These are phyloP conservation scores for Chymomyza costata DNA, from an alignment of 1,140 invertebrate genomes.

Conservation along the genomic window DNA sequence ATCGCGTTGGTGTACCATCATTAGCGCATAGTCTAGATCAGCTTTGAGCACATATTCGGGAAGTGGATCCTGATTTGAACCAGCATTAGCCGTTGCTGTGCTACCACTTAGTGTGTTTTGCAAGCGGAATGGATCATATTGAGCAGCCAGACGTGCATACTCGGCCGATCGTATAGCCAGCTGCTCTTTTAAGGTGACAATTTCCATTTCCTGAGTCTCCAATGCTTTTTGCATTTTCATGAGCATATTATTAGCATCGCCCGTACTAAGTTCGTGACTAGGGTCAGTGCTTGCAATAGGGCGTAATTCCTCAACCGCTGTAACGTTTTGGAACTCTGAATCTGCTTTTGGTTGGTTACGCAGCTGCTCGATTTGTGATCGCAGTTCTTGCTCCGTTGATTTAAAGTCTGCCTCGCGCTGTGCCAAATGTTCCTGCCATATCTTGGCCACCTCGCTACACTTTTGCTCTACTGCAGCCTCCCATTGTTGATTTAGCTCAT, in stretches of 20 bases:
- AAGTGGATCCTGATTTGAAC: slow-evolving; percentile 45
- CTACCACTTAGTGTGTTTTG: slow-evolving; percentile 38
- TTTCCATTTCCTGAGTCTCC: slow-evolving; percentile 81
- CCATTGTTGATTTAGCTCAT: slow-evolving; percentile 74
- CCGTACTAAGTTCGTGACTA: background rate
- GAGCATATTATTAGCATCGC: slow-evolving; percentile 23
- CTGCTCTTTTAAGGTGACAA: slow-evolving; percentile 81
- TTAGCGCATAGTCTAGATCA: slow-evolving; percentile 88
- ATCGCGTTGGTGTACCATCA: slow-evolving; percentile 91
- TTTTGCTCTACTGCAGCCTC: slow-evolving; percentile 78
- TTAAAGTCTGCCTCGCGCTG: slow-evolving; percentile 79
- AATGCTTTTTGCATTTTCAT: slow-evolving; percentile 77
- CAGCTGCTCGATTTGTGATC: slow-evolving; percentile 32
- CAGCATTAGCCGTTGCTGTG: slow-evolving; percentile 26
- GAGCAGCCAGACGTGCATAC: slow-evolving; percentile 72
- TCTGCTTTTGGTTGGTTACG: slow-evolving; percentile 10
- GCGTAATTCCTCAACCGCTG: background rate
- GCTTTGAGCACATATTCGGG: slow-evolving; percentile 76
- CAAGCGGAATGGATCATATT: slow-evolving; percentile 71
- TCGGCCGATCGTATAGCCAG: slow-evolving; percentile 77
- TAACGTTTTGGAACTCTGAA: no score
- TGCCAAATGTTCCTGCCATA: slow-evolving; percentile 81
- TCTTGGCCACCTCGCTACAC: slow-evolving; percentile 80
- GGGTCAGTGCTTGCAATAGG: slow-evolving; percentile 1
- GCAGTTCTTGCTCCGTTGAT: slow-evolving; percentile 71